These are phyloP conservation scores for Adoxophyes honmai DNA, from an alignment of 1,140 invertebrate species.

Conservation along the genomic window DNA sequence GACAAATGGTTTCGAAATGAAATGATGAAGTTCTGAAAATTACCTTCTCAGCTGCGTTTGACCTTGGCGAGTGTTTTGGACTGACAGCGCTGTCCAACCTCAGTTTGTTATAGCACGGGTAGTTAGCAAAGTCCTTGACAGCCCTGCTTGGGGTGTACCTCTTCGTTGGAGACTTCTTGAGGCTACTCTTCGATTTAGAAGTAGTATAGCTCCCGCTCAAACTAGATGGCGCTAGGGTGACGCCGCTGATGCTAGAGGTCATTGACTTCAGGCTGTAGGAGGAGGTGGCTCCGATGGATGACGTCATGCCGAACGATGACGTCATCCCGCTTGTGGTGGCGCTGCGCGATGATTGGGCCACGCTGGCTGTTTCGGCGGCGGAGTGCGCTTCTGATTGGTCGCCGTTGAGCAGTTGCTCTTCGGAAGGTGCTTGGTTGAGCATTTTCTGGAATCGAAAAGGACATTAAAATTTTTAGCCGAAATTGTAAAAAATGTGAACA, in stretches of 20 bases:
- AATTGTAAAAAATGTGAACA: too few relatives aligned
- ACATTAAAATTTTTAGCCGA: neutral
- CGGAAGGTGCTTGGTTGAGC: slow-evolving; percentile 62
- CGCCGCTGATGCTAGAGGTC: slow-evolving; percentile 49
- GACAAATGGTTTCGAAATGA: too few relatives aligned
- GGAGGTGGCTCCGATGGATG: slow-evolving; percentile 60
- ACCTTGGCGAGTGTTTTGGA: slow-evolving; percentile 66
- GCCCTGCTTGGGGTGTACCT: slow-evolving; percentile 53
- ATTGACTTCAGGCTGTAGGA: slow-evolving; percentile 61
- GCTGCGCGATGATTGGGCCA: slow-evolving; percentile 50
- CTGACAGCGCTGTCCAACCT: slow-evolving; percentile 71
- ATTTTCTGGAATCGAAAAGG: slow-evolving; percentile 58
- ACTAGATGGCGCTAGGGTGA: slow-evolving; percentile 59
- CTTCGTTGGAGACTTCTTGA: slow-evolving; percentile 67
- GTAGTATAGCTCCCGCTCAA: slow-evolving; percentile 60
- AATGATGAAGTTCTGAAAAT: slow-evolving; percentile 9
- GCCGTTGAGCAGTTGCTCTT: slow-evolving; percentile 58
- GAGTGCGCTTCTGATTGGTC: slow-evolving; percentile 49
- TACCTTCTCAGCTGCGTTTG: slow-evolving; percentile 55
- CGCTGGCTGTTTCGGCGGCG: slow-evolving; percentile 46
- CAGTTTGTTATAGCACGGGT: slow-evolving; percentile 69
- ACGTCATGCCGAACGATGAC: slow-evolving; percentile 53
- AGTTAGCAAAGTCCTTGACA: slow-evolving; percentile 53
- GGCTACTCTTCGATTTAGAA: slow-evolving; percentile 62
- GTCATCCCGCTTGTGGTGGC: slow-evolving; percentile 55